Percentiles rank a stretch among this genome's conserved stretches.
Evolutionary conservation across 1,140 invertebrate genomes (phyloP).

Genomic region (Drosophila ananassae): DNA sequence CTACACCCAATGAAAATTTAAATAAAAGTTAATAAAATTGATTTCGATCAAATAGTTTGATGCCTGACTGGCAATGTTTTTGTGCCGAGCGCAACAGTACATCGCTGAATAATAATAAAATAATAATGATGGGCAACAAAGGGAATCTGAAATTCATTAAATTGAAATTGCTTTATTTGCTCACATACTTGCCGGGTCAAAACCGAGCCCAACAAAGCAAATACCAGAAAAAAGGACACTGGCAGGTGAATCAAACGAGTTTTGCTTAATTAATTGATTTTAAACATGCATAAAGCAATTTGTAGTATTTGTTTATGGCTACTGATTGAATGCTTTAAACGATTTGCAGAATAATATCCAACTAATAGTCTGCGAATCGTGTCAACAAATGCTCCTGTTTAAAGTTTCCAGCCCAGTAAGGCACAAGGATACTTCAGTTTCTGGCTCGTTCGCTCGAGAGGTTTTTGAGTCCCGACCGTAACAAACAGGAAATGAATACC

Average conservation of each 20-base stretch:
- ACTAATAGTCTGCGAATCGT: slow-evolving; percentile 13
- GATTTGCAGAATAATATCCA: slow-evolving; percentile 10
- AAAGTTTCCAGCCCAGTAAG: slow-evolving; percentile 33
- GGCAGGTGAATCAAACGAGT: slow-evolving; percentile 35
- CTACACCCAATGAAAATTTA: slow-evolving; percentile 45
- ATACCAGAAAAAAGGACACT: slow-evolving; percentile 39
- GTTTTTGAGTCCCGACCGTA: slow-evolving; percentile 35
- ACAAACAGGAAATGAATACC: slow-evolving; percentile 69
- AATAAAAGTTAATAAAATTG: slow-evolving; percentile 71
- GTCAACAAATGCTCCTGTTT: slow-evolving; percentile 32
- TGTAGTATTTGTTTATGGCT: slow-evolving; percentile 43
- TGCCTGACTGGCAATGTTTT: slow-evolving; percentile 19
- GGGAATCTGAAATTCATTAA: slow-evolving; percentile 50
- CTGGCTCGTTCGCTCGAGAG: slow-evolving; percentile 31
- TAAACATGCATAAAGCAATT: slow-evolving; percentile 63
- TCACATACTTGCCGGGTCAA: slow-evolving; percentile 14
- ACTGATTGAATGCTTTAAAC: slow-evolving; percentile 37
- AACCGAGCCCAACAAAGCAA: slow-evolving; percentile 6
- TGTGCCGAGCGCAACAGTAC: slow-evolving; percentile 30
- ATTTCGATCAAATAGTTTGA: slow-evolving; percentile 51
- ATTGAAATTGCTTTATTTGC: slow-evolving; percentile 39
- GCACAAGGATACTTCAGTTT: slow-evolving; percentile 23
- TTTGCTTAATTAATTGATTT: slow-evolving; percentile 67
- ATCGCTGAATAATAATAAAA: slow-evolving; percentile 20
- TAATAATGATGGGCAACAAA: slow-evolving; percentile 36